A percentile compares a stretch with the other conserved stretches of the same genome.
phyloP scores from a whole-genome alignment of 2,113 vertebrate genomes.

The Serilophus lunatus region DNA sequence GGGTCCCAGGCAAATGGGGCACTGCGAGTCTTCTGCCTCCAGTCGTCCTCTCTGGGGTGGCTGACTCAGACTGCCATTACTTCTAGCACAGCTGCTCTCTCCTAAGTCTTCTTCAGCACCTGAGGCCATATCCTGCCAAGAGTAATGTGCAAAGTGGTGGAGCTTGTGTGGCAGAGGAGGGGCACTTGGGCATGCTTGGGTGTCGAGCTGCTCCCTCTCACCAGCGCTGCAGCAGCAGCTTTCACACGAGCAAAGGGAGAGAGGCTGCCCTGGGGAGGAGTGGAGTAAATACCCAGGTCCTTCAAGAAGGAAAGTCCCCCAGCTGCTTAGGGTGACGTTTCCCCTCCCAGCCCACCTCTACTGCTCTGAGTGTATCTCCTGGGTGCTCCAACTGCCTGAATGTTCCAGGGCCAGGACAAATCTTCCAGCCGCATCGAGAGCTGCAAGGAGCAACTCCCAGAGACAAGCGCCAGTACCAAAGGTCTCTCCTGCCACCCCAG shows the following conservation, averaged over 20 bases:
- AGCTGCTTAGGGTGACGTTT: background rate
- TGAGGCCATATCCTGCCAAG: background rate
- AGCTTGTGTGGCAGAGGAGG: background rate
- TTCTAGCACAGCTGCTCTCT: background rate
- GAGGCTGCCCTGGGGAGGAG: background rate
- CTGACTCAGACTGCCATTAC: background rate
- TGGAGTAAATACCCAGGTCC: background rate
- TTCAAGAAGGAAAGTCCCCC: background rate
- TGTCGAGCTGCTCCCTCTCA: background rate
- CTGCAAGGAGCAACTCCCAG: background rate
- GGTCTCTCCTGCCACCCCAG: background rate
- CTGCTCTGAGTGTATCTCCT: background rate
- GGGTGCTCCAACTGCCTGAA: background rate
- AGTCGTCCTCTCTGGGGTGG: rapidly evolving
- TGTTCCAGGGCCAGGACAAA: background rate
- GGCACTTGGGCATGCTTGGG: background rate
- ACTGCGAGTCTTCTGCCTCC: background rate
- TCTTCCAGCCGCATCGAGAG: background rate
- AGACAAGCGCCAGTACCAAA: background rate
- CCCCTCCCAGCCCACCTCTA: background rate
- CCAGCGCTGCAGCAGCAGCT: rapidly evolving
- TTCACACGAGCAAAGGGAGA: background rate
- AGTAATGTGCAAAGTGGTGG: background rate
- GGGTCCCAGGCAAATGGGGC: background rate
- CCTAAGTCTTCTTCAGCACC: background rate